A percentile compares a stretch with the other conserved stretches of the same genome.
Conservation (phyloP, 2,113 vertebrate species). For the Calypte anna region DNA sequence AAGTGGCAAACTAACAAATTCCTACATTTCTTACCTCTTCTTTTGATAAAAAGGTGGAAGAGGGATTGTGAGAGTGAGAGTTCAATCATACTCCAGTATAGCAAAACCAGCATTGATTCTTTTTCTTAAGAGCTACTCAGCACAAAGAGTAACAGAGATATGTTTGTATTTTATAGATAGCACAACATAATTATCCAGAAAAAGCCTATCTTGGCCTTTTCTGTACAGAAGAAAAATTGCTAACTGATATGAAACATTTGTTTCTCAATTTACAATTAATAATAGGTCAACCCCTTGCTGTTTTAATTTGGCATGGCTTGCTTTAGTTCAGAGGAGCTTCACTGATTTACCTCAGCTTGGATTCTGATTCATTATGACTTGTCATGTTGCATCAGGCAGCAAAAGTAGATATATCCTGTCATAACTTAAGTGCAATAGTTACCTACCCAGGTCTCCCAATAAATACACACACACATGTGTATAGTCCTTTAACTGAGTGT, state of each 20-base stretch:
- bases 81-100: not conserved
- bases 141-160: not conserved
- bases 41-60: not conserved
- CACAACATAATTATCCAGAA: not conserved
- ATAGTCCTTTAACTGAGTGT: not conserved
- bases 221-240: not conserved
- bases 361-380: slow-evolving; percentile 40
- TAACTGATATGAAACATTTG: not conserved
- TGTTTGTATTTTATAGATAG: not conserved
- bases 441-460: not conserved
- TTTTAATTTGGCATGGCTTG: not conserved
- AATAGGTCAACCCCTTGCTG: not conserved
- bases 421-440: not conserved
- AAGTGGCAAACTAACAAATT: not conserved
- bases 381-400: not conserved
- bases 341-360: slow-evolving; percentile 10
- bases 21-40: not conserved
- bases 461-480: not conserved
- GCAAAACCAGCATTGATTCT: not conserved
- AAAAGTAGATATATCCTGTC: not conserved
- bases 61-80: not conserved
- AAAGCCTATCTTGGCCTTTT: not conserved
- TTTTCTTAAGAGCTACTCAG: not conserved
- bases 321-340: slow-evolving; percentile 9
- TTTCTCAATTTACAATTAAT: not conserved